A percentile compares a stretch with the other conserved stretches of the same genome.
Evolutionary conservation across 2,113 vertebrate genomes (phyloP).

Genomic region (Zapornia atra): DNA sequence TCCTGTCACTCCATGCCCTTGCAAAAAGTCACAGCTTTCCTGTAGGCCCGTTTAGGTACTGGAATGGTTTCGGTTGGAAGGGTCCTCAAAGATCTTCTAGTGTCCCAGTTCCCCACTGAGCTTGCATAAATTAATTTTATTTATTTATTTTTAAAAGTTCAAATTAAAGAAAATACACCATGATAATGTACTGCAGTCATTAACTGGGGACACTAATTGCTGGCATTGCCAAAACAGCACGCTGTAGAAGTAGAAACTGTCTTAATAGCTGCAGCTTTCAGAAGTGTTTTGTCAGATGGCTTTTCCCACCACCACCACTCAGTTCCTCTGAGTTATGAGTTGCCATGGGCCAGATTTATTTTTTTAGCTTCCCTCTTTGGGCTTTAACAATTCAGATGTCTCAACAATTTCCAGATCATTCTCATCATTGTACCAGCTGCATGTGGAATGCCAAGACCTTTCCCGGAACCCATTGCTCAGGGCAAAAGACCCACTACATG

Average conservation of each 20-base stretch:
- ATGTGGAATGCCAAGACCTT: background rate
- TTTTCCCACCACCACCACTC: background rate
- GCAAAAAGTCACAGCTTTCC: too few species aligned
- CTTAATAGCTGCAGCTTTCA: background rate
- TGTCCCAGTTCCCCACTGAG: background rate
- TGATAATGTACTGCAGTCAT: fast-evolving
- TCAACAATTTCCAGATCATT: background rate
- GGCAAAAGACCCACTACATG: background rate
- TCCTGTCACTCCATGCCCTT: too few species aligned
- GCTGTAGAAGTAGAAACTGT: background rate
- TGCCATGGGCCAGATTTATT: background rate
- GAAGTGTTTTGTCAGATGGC: background rate
- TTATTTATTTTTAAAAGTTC: background rate
- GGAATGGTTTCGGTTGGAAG: too few species aligned
- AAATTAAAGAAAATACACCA: background rate
- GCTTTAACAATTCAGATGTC: background rate
- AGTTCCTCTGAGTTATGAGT: background rate
- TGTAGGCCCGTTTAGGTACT: too few species aligned
- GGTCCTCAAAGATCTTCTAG: too few species aligned
- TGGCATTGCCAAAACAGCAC: background rate
- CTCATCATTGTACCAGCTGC: background rate
- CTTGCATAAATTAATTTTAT: background rate
- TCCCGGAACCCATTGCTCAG: background rate
- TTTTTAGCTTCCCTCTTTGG: background rate
- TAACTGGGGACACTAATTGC: background rate